Base-by-base conservation (phyloP, 1,140 invertebrate genomes). In the Drosophila mauritiana region DNA sequence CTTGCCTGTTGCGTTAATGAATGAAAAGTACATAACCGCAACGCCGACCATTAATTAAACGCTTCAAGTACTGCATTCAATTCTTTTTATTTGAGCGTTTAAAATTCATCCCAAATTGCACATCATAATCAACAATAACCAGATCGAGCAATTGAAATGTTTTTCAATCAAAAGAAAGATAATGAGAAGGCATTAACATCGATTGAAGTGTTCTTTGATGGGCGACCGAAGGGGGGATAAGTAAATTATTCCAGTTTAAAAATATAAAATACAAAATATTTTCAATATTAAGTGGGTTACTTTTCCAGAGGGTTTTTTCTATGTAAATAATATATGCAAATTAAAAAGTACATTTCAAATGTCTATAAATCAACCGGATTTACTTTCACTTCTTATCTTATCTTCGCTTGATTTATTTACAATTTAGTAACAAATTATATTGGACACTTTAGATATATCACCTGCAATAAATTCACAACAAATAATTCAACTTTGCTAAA, bases 41-140 rank as follows among this genome's bases (percentile, higher is more conserved):
- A 78, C 67, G 84, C 34, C 58, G 45, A 76, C 73, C 79, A 88
- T 88, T 89, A 89, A 89, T 88, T 88, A 80, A 88, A 70, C 59
- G 42, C 37, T 62, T 80, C 56, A 67, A 74, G 56, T 76, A 65
- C 65, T 54, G 49, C n/a, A 61, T 22, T 27, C 34, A 46, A 46
- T 51, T 64, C 15, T 15, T 27, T 42, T 27, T 45, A 20, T 57
- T 13, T 22, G 49, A 13, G 36, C 15, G 15, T 52, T 12, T 22
- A 73, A 59, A 31, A 48, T 36, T 11, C 53, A 15, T 22, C 5
- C 6, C 25, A 69, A 69, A 56, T 62, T 61, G 45, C 62, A 43
- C 62, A 68, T 55, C 54, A 77, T 59, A 79, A 73, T 59, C 39
- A 73, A 79, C 67, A 68, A 65, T 51, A 76, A 69, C 54, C 62